These are phyloP conservation scores for Glyphotaelius pellucidus DNA, from an alignment of 2,888 invertebrate genomes.

Conservation along the genomic window DNA sequence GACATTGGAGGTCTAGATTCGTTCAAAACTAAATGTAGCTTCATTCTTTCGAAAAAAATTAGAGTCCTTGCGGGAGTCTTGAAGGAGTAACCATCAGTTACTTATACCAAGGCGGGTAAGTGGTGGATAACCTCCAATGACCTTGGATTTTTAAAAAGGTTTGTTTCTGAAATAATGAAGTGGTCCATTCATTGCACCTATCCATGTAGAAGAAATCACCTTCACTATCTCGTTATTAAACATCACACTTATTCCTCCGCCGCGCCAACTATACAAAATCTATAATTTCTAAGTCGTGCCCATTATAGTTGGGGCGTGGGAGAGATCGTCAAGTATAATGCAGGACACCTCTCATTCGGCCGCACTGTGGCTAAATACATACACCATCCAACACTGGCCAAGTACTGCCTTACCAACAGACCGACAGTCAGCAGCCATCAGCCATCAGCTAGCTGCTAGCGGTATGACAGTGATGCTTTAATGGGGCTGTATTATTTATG, in stretches of 20 bases:
- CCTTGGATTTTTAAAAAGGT: too few species aligned
- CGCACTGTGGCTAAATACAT: not conserved
- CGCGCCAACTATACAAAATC: not conserved
- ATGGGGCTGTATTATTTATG: not conserved
- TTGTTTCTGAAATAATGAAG: too few species aligned
- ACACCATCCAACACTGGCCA: not conserved
- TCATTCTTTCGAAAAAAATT: too few species aligned
- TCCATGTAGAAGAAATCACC: not conserved
- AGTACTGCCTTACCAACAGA: not conserved
- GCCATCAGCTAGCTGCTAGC: too few species aligned
- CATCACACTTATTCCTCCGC: not conserved
- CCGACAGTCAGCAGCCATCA: not conserved
- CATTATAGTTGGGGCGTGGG: conserved; percentile 27
- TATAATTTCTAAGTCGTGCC: not conserved
- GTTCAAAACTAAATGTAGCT: too few species aligned
- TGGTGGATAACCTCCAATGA: too few species aligned
- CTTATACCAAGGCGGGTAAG: too few species aligned
- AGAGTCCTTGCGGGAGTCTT: too few species aligned
- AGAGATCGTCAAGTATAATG: conserved; percentile 16
- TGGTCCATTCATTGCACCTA: too few species aligned
- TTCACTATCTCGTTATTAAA: not conserved
- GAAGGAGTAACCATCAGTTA: too few species aligned
- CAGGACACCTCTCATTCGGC: conserved; percentile 19
- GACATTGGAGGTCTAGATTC: too few species aligned
- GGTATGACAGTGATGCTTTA: conserved; percentile 29